Conservation (phyloP, 2,888 invertebrate species). For the Germaria angustata region DNA sequence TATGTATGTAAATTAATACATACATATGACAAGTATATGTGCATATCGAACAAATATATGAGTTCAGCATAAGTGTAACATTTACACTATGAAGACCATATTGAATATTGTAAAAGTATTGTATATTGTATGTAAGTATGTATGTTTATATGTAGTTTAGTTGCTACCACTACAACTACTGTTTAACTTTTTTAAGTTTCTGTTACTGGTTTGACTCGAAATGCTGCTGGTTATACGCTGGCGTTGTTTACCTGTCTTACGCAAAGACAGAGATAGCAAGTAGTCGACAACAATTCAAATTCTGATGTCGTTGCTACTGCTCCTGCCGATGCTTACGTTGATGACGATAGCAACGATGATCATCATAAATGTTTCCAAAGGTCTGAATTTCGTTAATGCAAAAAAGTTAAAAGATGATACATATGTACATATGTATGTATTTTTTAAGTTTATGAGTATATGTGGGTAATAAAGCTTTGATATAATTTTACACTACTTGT, state of each 20-base stretch:
- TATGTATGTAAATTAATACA: not conserved
- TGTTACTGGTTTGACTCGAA: constrained; percentile 65
- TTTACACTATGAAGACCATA: not conserved
- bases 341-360: constrained; percentile 47
- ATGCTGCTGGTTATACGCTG: constrained; percentile 71
- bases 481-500: not conserved
- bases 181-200: constrained; percentile 47
- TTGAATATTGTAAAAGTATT: constrained; percentile 8
- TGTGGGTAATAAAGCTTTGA: constrained; percentile 43
- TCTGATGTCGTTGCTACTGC: constrained; percentile 43
- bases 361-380: constrained; percentile 56
- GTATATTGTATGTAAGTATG: not conserved
- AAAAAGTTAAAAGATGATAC: constrained; percentile 13
- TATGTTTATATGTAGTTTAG: constrained; percentile 56
- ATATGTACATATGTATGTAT: not conserved
- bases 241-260: constrained; percentile 77
- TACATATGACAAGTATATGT: not conserved
- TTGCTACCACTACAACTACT: constrained; percentile 76
- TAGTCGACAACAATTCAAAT: constrained; percentile 57
- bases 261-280: constrained; percentile 74
- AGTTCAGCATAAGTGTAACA: not conserved
- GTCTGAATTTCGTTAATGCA: constrained; percentile 13
- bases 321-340: constrained; percentile 34
- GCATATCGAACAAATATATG: not conserved
- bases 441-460: constrained; percentile 49